Evolutionary conservation across 1,140 invertebrate species (phyloP), one percentile per base, ranked within the genome.

Genomic region (Hydropsyche tenuis): DNA sequence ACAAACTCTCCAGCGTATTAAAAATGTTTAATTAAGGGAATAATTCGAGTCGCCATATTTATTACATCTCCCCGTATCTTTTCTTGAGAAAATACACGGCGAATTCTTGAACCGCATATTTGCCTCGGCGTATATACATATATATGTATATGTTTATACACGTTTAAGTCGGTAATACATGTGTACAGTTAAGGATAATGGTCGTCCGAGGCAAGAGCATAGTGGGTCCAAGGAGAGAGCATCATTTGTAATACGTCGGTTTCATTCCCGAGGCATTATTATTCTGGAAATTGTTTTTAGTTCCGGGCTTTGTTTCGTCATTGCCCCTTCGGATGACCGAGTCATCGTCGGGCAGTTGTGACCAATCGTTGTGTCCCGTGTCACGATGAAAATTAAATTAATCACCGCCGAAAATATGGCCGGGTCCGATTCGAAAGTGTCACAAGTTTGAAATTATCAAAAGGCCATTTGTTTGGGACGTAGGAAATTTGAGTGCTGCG

Each of bases 231-330:
- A 25, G 56, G 22, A 60, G 23, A 60, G 30, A 48, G 43, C 42
- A 68, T 68, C 20, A 68, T 68, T 68, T 68, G 65, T 68, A 45
- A 48, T 43, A 46, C 45, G 65, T 68, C 65, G 11, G 23, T 68
- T 68, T 68, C 65, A 48, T 45, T 48, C 65, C 22, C 18, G n/a
- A 20, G 20, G 16, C 23, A 27, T 48, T 68, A 46, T 68, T 68
- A 48, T 68, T 23, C 23, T n/a, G 23, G 45, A 68, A 68, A 68
- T 43, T 68, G 65, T 68, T 68, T 48, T 45, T 14, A 48, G 12
- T 48, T 46, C 45, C 42, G 42, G 42, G 3, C 22, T 48, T 65
- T 65, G 63, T 65, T 65, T 27, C 45, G 43, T 68, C 65, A 68
- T 42, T 12, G 16, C 56, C 18, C 22, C 7, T 20, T 4, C 56